Conservation (phyloP, 2,888 invertebrate genomes). For the Cancer borealis region DNA sequence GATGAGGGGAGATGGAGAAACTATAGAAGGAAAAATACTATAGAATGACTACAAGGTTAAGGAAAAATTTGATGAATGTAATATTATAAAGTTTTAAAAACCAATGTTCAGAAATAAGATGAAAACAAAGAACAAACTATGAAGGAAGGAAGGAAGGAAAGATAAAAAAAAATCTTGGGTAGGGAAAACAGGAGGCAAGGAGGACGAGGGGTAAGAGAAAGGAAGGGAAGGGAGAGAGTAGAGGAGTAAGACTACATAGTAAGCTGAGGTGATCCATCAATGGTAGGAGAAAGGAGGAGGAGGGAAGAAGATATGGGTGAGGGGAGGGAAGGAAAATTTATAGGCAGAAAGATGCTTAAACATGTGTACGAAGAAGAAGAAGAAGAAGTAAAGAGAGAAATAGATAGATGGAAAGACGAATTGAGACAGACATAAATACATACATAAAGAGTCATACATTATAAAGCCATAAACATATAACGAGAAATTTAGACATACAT, state of each 20-base stretch:
- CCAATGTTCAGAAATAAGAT: background rate
- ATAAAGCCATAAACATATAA: no score
- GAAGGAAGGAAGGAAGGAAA: background rate
- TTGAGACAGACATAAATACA: background rate
- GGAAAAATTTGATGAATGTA: background rate
- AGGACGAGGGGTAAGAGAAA: background rate
- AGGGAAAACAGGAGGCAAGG: background rate
- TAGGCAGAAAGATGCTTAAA: background rate
- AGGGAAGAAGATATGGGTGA: slow-evolving; percentile 10
- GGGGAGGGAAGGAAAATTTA: slow-evolving; percentile 8
- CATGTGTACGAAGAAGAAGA: background rate
- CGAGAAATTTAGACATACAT: no score
- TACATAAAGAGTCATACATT: no score
- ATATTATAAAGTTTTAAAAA: no score
- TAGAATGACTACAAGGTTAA: background rate
- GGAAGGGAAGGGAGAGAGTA: background rate
- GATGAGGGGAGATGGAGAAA: background rate
- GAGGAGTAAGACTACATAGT: background rate
- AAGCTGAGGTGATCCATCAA: background rate
- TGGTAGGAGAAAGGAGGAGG: background rate
- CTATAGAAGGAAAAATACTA: background rate
- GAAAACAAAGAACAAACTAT: background rate
- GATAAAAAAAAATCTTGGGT: background rate
- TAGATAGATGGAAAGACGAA: background rate
- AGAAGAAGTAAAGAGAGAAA: background rate